These are phyloP conservation scores for Paradoxurus hermaphroditus DNA, from an alignment of 2,113 vertebrate genomes.

Conservation along the genomic window DNA sequence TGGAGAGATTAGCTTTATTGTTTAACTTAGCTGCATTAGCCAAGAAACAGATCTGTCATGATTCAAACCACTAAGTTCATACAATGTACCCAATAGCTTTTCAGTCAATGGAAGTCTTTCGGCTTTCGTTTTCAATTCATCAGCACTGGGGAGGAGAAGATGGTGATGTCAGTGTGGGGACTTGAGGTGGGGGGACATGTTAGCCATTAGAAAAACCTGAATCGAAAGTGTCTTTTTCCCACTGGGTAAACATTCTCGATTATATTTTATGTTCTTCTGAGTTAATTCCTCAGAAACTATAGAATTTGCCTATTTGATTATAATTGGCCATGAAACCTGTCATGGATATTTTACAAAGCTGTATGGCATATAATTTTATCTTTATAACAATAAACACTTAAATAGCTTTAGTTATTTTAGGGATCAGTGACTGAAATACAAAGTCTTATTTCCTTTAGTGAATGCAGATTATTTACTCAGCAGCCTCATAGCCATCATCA, in stretches of 20 bases:
- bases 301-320: conserved; percentile 45
- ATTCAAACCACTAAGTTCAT: neutral
- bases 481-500: neutral
- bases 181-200: neutral
- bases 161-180: no score
- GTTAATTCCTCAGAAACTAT: conserved; percentile 48
- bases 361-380: neutral
- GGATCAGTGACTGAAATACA: conserved; percentile 26
- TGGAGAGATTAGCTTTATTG: neutral
- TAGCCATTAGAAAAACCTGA: neutral
- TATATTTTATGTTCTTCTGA: neutral
- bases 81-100: neutral
- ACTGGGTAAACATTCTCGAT: conserved; percentile 2
- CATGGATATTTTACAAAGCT: conserved; percentile 55
- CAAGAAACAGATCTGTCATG: neutral
- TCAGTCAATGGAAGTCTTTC: neutral
- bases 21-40: neutral
- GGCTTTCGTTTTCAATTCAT: neutral
- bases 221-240: neutral
- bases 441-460: neutral
- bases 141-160: neutral
- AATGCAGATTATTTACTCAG: conserved; percentile 25
- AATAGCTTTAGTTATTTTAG: neutral
- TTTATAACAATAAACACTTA: conserved; percentile 44
- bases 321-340: conserved; percentile 52